phyloP scores from a whole-genome alignment of 2,113 vertebrate species.

The Anseranas semipalmata region DNA sequence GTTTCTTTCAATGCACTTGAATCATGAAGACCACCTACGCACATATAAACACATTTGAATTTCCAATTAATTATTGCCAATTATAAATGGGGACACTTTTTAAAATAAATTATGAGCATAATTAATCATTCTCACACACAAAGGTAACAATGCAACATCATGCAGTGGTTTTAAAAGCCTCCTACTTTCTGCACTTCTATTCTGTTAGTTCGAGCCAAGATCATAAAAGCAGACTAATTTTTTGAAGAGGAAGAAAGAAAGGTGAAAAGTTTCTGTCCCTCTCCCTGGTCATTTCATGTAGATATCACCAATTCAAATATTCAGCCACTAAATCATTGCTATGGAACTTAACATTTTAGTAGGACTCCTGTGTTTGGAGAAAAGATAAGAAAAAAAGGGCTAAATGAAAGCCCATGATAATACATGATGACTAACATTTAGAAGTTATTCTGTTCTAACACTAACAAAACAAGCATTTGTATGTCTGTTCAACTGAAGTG shows the following conservation, averaged over 20 bases:
- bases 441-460: neutral
- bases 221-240: neutral
- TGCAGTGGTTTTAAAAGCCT: neutral
- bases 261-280: neutral
- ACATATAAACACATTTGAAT: slow-evolving; percentile 27
- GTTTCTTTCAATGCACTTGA: neutral
- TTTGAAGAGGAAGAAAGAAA: neutral
- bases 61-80: neutral
- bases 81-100: slow-evolving; percentile 17
- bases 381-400: neutral
- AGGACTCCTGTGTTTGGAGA: neutral
- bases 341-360: neutral
- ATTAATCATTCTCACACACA: slow-evolving; percentile 39
- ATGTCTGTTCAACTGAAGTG: neutral
- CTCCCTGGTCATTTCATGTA: neutral
- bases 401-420: neutral
- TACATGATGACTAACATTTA: neutral
- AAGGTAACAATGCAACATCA: neutral
- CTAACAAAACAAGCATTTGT: neutral
- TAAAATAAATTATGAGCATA: slow-evolving; percentile 17
- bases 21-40: neutral
- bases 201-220: neutral
- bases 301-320: neutral
- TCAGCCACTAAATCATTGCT: neutral
- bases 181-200: neutral